Percentiles rank a stretch among this genome's conserved stretches.
phyloP scores from a whole-genome alignment of 2,113 vertebrate species.

The Malaclemys terrapin region DNA sequence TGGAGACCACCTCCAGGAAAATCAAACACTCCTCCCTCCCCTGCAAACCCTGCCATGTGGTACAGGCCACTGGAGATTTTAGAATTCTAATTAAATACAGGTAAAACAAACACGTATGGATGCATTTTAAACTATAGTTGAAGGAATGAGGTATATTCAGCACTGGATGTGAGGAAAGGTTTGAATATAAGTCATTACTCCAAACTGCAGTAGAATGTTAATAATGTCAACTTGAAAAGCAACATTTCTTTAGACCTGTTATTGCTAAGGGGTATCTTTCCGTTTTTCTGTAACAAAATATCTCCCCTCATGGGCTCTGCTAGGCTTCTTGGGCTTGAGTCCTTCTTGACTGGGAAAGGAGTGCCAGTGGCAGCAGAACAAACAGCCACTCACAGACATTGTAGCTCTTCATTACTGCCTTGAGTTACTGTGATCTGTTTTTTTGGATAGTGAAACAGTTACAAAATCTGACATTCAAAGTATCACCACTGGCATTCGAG shows the following conservation, averaged over 20 bases:
- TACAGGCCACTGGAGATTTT: neutral
- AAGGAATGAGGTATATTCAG: neutral
- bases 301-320: neutral
- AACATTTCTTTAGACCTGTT: neutral
- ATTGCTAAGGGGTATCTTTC: neutral
- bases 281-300: neutral
- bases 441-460: neutral
- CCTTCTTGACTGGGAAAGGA: neutral
- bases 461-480: neutral
- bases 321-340: neutral
- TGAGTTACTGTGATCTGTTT: neutral
- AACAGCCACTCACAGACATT: neutral
- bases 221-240: neutral
- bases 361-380: neutral
- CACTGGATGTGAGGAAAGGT: neutral
- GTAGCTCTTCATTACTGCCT: neutral
- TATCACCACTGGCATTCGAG: neutral
- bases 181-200: neutral
- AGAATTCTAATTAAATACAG: neutral
- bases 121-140: neutral
- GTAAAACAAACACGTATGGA: neutral
- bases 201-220: conserved; percentile 8
- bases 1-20: neutral
- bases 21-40: neutral
- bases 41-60: neutral